Base-by-base conservation (phyloP, 1,140 invertebrate genomes). In the Brachystomella parvula region DNA sequence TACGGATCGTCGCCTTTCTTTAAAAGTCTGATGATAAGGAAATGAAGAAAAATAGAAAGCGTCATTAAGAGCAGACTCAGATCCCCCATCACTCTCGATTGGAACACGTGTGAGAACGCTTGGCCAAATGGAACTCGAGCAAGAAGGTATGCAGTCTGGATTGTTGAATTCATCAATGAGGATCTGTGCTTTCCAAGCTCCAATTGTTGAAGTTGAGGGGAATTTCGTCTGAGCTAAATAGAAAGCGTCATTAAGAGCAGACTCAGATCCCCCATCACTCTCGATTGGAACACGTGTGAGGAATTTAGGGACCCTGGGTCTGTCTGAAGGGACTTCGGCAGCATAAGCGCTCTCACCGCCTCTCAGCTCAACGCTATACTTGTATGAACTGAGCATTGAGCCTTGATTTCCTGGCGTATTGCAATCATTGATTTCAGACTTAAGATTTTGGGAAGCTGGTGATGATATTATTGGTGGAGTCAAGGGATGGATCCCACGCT, bases 141-240 rank as follows among this genome's bases (percentile, higher is more conserved):
- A 39, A 2, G 60, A 44, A 3, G 2, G 31, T 19, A 29, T 21
- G 26, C 24, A 6, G 29, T 32, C 24, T 19, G 56, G 62, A 66
- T 76, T 74, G 57, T 78, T 62, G 64, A 76, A 59, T 73, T 74
- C 61, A 67, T 67, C 75, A 68, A 78, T 59, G 71, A 75, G 32
- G 66, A 74, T 69, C 75, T 77, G 44, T 74, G 73, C 63, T 73
- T 75, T 24, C 74, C 74, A 70, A 28, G 66, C 39, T 26, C 63
- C 63, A 2, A 67, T 53, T 29, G 47, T 39, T 24, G 64, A 44
- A 66, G 67, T 63, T 61, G 39, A 65, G 56, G 66, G 70, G 1
- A 59, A 19, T 53, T 69, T 69, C 39, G 61, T 47, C 19, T 69
- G 67, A 17, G 66, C 63, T 2, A 21, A n/a, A n/a, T n/a, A n/a